Conservation (phyloP, 2,888 invertebrate genomes). For the Eupithecia abbreviata region DNA sequence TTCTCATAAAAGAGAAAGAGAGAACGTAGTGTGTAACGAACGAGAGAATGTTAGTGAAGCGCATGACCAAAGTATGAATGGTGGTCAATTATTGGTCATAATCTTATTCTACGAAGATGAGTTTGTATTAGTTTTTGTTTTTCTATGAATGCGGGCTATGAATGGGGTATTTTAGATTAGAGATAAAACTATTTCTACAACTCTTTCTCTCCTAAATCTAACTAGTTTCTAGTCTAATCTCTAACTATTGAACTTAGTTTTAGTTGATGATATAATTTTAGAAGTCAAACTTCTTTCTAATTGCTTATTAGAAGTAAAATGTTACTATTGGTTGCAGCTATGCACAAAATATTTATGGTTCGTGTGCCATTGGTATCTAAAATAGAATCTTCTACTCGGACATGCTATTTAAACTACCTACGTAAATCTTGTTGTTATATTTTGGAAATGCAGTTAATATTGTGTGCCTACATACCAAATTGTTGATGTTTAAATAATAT, state of each 20-base stretch:
- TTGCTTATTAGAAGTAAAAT: conserved; percentile 17
- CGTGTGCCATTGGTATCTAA: background rate
- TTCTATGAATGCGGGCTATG: conserved; percentile 50
- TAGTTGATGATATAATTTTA: conserved; percentile 36
- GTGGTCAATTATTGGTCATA: conserved; percentile 73
- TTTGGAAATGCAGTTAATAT: background rate
- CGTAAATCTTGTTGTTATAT: background rate
- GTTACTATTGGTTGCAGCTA: conserved; percentile 26
- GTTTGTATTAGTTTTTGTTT: conserved; percentile 61
- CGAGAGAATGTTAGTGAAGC: conserved; percentile 61
- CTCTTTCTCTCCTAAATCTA: conserved; percentile 40
- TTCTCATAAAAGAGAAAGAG: conserved; percentile 51
- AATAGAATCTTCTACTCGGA: background rate
- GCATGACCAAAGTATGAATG: conserved; percentile 56
- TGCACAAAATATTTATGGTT: conserved; percentile 31
- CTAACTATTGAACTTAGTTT: conserved; percentile 21
- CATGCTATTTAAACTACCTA: background rate
- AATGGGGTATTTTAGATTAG: conserved; percentile 33
- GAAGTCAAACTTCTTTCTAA: conserved; percentile 45
- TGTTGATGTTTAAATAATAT: background rate
- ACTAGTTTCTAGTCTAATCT: conserved; percentile 43
- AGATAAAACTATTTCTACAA: conserved; percentile 39
- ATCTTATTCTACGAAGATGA: conserved; percentile 62
- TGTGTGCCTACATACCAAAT: background rate
- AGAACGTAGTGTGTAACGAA: conserved; percentile 60